Evolutionary conservation across 2,113 vertebrate species (phyloP).

Genomic region (Illadopsis cleaveri): DNA sequence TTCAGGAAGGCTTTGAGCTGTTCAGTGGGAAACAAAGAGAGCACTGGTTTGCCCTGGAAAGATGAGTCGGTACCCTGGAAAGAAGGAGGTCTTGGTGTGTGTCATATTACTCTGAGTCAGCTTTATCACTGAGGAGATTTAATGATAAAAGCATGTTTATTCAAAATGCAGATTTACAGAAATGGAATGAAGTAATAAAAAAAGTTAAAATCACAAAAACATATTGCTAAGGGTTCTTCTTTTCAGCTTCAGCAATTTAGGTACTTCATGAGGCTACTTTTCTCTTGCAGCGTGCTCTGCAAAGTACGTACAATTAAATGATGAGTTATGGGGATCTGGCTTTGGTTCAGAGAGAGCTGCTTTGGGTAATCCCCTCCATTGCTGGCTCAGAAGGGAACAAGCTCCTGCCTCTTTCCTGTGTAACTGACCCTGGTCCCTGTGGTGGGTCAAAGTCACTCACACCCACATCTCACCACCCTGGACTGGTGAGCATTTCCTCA

Average conservation of each 20-base stretch:
- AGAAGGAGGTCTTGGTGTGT: background rate
- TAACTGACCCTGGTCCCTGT: background rate
- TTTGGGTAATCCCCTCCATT: background rate
- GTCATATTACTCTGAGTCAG: constrained; percentile 58
- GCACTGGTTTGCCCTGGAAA: background rate
- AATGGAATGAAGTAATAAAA: constrained; percentile 4
- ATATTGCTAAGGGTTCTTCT: background rate
- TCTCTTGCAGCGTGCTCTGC: background rate
- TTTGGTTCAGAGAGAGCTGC: background rate
- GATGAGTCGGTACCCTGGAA: constrained; percentile 32
- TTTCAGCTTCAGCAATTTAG: background rate
- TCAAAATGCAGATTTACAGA: constrained; percentile 40
- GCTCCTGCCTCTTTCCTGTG: background rate
- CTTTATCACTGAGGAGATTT: constrained; percentile 42
- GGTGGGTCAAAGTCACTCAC: background rate
- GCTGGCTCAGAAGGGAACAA: background rate
- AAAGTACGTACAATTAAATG: background rate
- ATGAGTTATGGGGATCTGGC: background rate
- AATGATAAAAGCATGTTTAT: constrained; percentile 58
- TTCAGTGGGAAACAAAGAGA: constrained; percentile 25
- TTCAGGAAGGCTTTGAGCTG: constrained; percentile 1
- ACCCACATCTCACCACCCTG: background rate
- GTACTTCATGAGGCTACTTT: background rate
- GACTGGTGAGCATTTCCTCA: background rate
- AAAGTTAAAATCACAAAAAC: constrained; percentile 18